Conservation (phyloP, 2,797 vertebrate genomes). For the Chelidonichthys spinosus region DNA sequence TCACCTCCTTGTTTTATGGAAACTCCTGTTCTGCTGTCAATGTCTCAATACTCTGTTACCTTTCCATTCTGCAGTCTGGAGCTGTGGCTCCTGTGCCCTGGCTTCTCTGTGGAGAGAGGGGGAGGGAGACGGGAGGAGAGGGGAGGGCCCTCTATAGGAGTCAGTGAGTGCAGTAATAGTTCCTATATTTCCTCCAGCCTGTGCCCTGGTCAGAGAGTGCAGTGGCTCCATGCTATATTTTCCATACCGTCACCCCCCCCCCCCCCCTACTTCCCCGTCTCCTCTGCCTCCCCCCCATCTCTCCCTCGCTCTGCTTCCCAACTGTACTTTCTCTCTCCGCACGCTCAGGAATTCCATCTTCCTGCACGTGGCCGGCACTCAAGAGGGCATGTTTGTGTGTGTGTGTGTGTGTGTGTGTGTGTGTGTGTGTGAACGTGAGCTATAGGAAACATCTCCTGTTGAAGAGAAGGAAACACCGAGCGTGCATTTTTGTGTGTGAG, state of each 20-base stretch:
- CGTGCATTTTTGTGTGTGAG: constrained; percentile 16
- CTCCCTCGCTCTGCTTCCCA: constrained; percentile 19
- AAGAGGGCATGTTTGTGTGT: constrained; percentile 25
- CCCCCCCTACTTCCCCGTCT: neutral
- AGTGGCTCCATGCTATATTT: constrained; percentile 60
- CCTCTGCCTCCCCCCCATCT: neutral
- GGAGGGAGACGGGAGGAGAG: neutral
- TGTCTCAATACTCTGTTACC: constrained; percentile 21
- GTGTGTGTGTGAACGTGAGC: constrained; percentile 24
- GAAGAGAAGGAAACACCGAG: constrained; percentile 34
- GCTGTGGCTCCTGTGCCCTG: constrained; percentile 42
- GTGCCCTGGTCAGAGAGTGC: constrained; percentile 67
- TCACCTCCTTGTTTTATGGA: constrained; percentile 29
- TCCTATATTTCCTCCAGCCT: constrained; percentile 65
- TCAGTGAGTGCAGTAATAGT: constrained; percentile 46
- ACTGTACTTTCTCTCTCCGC: constrained; percentile 60
- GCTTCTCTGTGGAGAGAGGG: constrained; percentile 30
- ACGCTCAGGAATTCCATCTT: constrained; percentile 65
- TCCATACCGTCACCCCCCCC: constrained; percentile 65
- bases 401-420: neutral
- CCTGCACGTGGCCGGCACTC: constrained; percentile 57
- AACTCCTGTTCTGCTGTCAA: constrained; percentile 12
- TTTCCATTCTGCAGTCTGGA: constrained; percentile 37
- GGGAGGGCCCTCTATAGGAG: constrained; percentile 57
- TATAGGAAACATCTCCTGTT: constrained; percentile 42